These are phyloP conservation scores for Istiophorus platypterus DNA, from an alignment of 2,113 vertebrate genomes.

Conservation along the genomic window DNA sequence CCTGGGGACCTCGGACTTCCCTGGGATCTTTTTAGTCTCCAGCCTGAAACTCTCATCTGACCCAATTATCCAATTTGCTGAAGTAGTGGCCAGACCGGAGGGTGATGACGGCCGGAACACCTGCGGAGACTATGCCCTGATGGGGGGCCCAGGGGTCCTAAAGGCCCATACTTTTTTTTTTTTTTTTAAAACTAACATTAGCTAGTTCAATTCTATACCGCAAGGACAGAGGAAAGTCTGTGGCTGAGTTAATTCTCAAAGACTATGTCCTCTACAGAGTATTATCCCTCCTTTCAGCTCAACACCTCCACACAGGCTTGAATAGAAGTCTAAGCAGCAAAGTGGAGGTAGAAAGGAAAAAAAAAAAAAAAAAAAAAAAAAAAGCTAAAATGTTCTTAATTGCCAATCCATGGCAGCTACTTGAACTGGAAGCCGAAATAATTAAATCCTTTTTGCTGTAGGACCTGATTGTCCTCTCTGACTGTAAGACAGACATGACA, in stretches of 20 bases:
- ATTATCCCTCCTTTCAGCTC: neutral
- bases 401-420: neutral
- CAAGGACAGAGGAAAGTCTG: conserved; percentile 13
- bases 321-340: neutral
- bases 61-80: conserved; percentile 81
- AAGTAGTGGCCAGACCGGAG: conserved; percentile 62
- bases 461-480: conserved; percentile 5
- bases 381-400: neutral
- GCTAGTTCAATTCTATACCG: neutral
- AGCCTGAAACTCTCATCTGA: conserved; percentile 65
- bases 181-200: conserved; percentile 2
- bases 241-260: neutral
- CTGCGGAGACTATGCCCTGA: conserved; percentile 50
- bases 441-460: conserved; percentile 17
- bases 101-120: conserved; percentile 72
- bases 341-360: neutral
- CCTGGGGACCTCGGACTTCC: conserved; percentile 47
- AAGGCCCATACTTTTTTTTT: conserved; percentile 16
- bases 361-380: neutral
- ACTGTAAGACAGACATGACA: conserved; percentile 49
- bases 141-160: conserved; percentile 37
- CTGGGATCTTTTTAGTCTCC: conserved; percentile 37
- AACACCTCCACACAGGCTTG: neutral
- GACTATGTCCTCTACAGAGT: neutral
- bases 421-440: conserved; percentile 31